These are phyloP conservation scores for Nymphalis urticae DNA, from an alignment of 2,888 invertebrate species.

Conservation along the genomic window DNA sequence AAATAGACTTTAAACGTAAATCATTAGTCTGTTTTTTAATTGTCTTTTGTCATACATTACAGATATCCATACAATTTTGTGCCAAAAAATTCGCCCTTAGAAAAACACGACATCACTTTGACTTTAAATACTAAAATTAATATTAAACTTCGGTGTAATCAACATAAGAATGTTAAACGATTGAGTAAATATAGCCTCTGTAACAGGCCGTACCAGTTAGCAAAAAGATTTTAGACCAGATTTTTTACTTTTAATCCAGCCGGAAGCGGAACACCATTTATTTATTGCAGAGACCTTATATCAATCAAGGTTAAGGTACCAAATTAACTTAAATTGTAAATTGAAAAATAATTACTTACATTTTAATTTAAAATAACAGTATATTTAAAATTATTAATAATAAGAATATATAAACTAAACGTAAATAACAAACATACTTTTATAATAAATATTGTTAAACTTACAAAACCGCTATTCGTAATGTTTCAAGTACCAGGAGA, in stretches of 20 bases:
- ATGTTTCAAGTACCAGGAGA: conserved; percentile 62
- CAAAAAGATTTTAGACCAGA: conserved; percentile 12
- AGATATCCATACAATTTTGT: too few species aligned
- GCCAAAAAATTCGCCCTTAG: too few species aligned
- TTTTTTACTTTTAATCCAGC: conserved; percentile 18
- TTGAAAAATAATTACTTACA: neutral
- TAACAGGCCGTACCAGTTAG: conserved; percentile 25
- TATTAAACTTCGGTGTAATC: neutral
- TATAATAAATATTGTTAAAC: neutral
- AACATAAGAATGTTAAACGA: neutral
- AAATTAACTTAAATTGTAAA: neutral
- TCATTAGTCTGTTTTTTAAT: too few species aligned
- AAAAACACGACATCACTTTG: too few species aligned
- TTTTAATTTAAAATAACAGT: neutral
- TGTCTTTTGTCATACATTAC: too few species aligned
- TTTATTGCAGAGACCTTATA: conserved; percentile 20
- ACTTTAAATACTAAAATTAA: too few species aligned
- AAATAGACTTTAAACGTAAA: too few species aligned
- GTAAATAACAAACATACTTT: neutral
- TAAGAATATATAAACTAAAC: neutral
- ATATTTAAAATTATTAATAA: neutral
- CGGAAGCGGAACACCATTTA: conserved; percentile 23
- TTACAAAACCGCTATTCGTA: conserved; percentile 30
- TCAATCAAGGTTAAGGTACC: conserved; percentile 16
- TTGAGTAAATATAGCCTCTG: conserved; percentile 8